These are phyloP conservation scores for Protodeltote pygarga DNA, from an alignment of 2,888 invertebrate genomes.

Conservation along the genomic window DNA sequence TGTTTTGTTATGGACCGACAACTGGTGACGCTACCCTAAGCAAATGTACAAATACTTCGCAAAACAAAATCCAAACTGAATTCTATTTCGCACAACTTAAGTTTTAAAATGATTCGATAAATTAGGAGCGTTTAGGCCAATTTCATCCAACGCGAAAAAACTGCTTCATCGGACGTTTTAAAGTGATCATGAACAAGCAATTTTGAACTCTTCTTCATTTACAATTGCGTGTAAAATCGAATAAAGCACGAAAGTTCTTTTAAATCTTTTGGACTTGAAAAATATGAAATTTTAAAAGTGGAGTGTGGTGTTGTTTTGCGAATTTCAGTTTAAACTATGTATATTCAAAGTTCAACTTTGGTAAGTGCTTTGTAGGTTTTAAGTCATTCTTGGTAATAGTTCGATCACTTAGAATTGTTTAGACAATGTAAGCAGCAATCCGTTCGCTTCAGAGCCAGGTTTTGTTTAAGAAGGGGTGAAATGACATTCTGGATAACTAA, in stretches of 20 bases:
- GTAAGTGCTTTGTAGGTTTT: slow-evolving; percentile 32
- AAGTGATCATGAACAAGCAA: slow-evolving; percentile 53
- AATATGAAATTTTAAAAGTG: slow-evolving; percentile 62
- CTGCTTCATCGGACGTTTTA: slow-evolving; percentile 74
- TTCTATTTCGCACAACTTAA: slow-evolving; percentile 25
- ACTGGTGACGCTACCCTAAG: slow-evolving; percentile 64
- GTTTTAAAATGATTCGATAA: slow-evolving; percentile 33
- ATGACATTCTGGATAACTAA: slow-evolving; percentile 81
- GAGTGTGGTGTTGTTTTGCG: slow-evolving; percentile 44
- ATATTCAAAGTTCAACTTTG: slow-evolving; percentile 26
- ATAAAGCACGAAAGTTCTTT: slow-evolving; percentile 46
- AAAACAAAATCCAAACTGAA: slow-evolving; percentile 37
- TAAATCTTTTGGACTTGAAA: slow-evolving; percentile 58
- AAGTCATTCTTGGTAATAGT: slow-evolving; percentile 56
- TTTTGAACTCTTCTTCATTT: slow-evolving; percentile 46
- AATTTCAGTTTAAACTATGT: slow-evolving; percentile 14
- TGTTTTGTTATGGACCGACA: slow-evolving; percentile 87
- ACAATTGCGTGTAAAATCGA: slow-evolving; percentile 50
- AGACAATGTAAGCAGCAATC: slow-evolving; percentile 81
- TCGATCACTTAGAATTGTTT: slow-evolving; percentile 80
- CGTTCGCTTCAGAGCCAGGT: slow-evolving; percentile 81
- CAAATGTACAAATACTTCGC: slow-evolving; percentile 52
- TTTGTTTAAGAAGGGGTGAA: slow-evolving; percentile 81
- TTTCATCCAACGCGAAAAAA: slow-evolving; percentile 52
- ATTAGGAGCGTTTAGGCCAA: slow-evolving; percentile 38